Conservation (phyloP, 2,888 invertebrate species). For the Mesoligia furuncula region DNA sequence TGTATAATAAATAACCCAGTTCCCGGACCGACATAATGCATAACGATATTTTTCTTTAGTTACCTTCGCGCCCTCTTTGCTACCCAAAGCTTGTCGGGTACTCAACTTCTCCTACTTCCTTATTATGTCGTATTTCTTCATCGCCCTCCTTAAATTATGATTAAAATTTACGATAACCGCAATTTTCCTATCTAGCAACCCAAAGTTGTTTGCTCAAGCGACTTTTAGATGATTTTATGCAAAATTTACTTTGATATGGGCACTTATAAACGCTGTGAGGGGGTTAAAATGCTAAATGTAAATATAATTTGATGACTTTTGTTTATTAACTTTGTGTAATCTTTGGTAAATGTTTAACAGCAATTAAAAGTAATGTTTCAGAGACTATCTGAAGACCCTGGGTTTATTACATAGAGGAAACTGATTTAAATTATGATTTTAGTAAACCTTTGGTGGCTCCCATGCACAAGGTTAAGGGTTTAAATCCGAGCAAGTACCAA, state of each 20-base stretch:
- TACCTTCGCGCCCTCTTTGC: conserved; percentile 45
- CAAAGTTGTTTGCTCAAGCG: conserved; percentile 66
- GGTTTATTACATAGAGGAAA: background rate
- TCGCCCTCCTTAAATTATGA: conserved; percentile 78
- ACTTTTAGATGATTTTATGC: conserved; percentile 64
- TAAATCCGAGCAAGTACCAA: too few species aligned
- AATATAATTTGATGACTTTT: conserved; percentile 53
- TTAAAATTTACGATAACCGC: conserved; percentile 80
- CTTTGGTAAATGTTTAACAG: conserved; percentile 29
- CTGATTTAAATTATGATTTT: background rate
- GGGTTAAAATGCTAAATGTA: conserved; percentile 54
- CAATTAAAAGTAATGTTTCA: conserved; percentile 24
- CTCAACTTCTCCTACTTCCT: conserved; percentile 57
- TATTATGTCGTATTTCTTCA: conserved; percentile 77
- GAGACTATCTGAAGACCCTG: background rate
- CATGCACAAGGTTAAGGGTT: too few species aligned
- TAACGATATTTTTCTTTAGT: conserved; percentile 63
- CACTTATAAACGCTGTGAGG: conserved; percentile 39
- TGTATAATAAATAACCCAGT: conserved; percentile 61
- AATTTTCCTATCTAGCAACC: conserved; percentile 67
- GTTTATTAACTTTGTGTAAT: conserved; percentile 43
- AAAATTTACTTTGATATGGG: conserved; percentile 62
- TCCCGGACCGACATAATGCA: conserved; percentile 53
- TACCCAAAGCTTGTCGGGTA: conserved; percentile 47
- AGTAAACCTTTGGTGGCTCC: background rate